Evolutionary conservation across 1,140 invertebrate genomes (phyloP), one percentile per base, ranked within the genome.

Genomic region (Ptiloglossa arizonensis): DNA sequence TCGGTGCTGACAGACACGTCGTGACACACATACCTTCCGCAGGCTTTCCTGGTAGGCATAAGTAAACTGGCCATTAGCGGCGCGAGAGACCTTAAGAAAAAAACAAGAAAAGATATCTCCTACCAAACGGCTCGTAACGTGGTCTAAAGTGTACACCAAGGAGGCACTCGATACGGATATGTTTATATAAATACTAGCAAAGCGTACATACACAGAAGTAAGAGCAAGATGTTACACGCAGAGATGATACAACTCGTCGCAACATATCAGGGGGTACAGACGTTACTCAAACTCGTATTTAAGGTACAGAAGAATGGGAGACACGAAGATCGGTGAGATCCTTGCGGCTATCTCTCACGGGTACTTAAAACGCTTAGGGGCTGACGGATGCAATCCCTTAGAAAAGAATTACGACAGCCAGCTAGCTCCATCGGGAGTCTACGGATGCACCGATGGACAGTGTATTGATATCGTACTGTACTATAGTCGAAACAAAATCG

Each of bases 21-120:
- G 77, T 80, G 82, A 85, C 72, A 86, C 83, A 89, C 92, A 88
- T 93, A 93, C 93, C 93, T 93, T 93, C 88, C 88, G 90, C 83
- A 93, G 90, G 83, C 87, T 92, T 89, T 93, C 93, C 91, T 92
- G 91, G 92, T 91, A 92, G 92, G 91, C 91, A 92, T 91, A 92
- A 93, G 89, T 89, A 92, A 92, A 93, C 90, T 93, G 91, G 89
- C 90, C 91, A 91, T 93, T 92, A 91, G 85, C 83, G 86, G 85
- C 88, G 86, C 91, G 90, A 90, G 90, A 89, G 86, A 91, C 91
- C 92, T 93, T 93, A 87, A 89, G 89, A 90, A 91, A 92, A 92
- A 91, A 92, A 90, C 79, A 89, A 90, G 89, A 89, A 91, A 89
- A 90, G 82, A 90, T 80, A 89, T 90, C 88, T 89, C 86, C 89